Base-by-base conservation (phyloP, 2,113 vertebrate species). In the Ariopsis seemanni region DNA sequence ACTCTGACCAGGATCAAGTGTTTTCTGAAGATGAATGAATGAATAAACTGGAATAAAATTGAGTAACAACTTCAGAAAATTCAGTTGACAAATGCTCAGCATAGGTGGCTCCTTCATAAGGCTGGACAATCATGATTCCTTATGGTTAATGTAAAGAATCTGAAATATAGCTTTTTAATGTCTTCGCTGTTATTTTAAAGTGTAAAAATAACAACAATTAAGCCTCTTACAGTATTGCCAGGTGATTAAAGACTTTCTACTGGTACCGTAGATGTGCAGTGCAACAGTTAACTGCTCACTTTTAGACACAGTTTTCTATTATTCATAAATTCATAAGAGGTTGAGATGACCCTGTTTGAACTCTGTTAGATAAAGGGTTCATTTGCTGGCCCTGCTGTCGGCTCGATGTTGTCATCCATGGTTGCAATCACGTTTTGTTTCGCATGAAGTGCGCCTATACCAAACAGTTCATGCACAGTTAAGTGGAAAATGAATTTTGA, bases 381-480 rank as follows among this genome's bases (percentile, higher is more conserved):
- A 3, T 18, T 48, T 62, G 57, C 30, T 82, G 79, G 20, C 57
- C 18, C 30, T 48, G 30, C 30, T 82, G 17, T 42, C 9, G 4
- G 42, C n/a, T 22, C 22, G 79, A 82, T 48, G 57, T 60, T 82
- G 62, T 82, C 34, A 48, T 48, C 30, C 79, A 42, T 60, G 79
- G 30, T 42, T 84, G 50, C 52, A 11, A 55, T 55, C 50, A 84
- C 72, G 27, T 57, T 60, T 84, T 55, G 65, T 71, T 84, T 84
- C 34, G 25, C 65, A 55, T 67, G 52, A 55, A 20, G 9, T 84
- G 63, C 25, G 60, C 18, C 57, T 48, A 62, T 42, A 82, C 58
- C 57, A 82, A 82, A 62, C 79, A 82, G 57, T 42, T 48, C 79
- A 82, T 22, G 53, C 30, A 22, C 1, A 17, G 27, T 58, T 58